Percentiles rank a stretch among this genome's conserved stretches.
Evolutionary conservation across 1,140 invertebrate genomes (phyloP).

Genomic region (Aphaenogaster floridana): DNA sequence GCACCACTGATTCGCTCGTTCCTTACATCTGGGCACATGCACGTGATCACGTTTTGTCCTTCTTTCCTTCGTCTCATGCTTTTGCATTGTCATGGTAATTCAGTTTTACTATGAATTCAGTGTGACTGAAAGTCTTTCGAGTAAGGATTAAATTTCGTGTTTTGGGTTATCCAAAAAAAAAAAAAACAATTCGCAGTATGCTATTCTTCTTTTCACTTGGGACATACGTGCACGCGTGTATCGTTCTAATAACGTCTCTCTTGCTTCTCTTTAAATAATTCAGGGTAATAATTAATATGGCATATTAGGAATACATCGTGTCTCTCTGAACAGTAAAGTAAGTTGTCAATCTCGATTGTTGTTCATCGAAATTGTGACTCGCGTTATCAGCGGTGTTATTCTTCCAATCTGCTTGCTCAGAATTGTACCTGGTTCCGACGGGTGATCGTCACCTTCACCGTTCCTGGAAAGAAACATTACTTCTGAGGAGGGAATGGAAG

Average conservation of each 20-base stretch:
- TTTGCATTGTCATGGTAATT: constrained; percentile 25
- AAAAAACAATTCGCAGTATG: constrained; percentile 32
- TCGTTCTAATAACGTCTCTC: constrained; percentile 24
- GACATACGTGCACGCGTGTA: neutral
- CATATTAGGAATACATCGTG: constrained; percentile 39
- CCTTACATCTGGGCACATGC: neutral
- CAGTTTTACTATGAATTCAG: constrained; percentile 34
- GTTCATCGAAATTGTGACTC: constrained; percentile 7
- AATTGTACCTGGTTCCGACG: constrained; percentile 84
- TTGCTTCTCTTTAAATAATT: constrained; percentile 71
- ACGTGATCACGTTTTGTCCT: constrained; percentile 25
- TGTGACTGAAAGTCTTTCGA: neutral
- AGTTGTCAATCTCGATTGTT: constrained; percentile 31
- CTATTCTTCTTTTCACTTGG: constrained; percentile 11
- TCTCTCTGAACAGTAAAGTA: constrained; percentile 55
- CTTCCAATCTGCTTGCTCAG: constrained; percentile 57
- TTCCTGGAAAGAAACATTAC: constrained; percentile 80
- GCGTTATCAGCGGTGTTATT: constrained; percentile 42
- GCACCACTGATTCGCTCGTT: constrained; percentile 51
- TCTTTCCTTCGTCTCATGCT: neutral
- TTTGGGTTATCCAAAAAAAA: neutral
- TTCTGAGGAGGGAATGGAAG: constrained; percentile 40
- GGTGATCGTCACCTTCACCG: constrained; percentile 86
- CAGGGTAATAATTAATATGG: constrained; percentile 66
- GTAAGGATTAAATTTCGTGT: neutral